Percentiles rank a stretch among this genome's conserved stretches.
Conservation (phyloP, 64 coral and sea anemone genomes). For the Catalaphyllia jardinei region DNA sequence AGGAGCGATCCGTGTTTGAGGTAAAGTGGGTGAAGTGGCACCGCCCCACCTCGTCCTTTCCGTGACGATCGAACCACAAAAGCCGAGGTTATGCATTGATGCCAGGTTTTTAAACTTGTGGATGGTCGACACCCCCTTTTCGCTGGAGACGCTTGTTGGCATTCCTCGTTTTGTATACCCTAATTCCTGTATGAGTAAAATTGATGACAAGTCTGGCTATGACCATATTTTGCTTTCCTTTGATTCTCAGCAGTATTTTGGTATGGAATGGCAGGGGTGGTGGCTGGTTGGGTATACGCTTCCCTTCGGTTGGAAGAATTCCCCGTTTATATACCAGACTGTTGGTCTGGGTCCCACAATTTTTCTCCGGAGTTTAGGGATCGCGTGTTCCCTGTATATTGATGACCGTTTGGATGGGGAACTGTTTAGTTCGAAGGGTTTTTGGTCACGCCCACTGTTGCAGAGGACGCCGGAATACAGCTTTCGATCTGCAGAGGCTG, state of each 20-base stretch:
- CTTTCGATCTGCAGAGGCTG: slow-evolving; percentile 9
- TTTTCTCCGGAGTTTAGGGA: slow-evolving; percentile 17
- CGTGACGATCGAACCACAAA: background rate
- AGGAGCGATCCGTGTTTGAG: slow-evolving; percentile 13
- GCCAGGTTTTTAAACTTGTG: slow-evolving; percentile 3
- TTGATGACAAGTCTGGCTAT: no score
- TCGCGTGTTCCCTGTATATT: slow-evolving; percentile 25
- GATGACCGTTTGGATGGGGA: slow-evolving; percentile 26
- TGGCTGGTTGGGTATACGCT: no score
- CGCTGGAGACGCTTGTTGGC: background rate
- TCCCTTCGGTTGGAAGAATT: no score
- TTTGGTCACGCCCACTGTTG: background rate
- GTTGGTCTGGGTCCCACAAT: slow-evolving; percentile 8
- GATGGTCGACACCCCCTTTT: slow-evolving; percentile 2
- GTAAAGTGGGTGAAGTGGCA: background rate
- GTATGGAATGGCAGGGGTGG: no score
- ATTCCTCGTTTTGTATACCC: background rate
- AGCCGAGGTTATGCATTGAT: slow-evolving; percentile 10
- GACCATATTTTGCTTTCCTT: no score
- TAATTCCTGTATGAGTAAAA: background rate
- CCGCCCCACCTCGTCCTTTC: slow-evolving; percentile 1
- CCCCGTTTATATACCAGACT: slow-evolving; percentile 25
- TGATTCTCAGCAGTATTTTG: background rate
- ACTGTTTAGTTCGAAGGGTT: slow-evolving; percentile 2
- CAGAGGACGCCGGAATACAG: slow-evolving; percentile 1